A percentile compares a stretch with the other conserved stretches of the same genome.
Conservation (phyloP, 2,888 invertebrate species). For the Dryocosmus kuriphilus region DNA sequence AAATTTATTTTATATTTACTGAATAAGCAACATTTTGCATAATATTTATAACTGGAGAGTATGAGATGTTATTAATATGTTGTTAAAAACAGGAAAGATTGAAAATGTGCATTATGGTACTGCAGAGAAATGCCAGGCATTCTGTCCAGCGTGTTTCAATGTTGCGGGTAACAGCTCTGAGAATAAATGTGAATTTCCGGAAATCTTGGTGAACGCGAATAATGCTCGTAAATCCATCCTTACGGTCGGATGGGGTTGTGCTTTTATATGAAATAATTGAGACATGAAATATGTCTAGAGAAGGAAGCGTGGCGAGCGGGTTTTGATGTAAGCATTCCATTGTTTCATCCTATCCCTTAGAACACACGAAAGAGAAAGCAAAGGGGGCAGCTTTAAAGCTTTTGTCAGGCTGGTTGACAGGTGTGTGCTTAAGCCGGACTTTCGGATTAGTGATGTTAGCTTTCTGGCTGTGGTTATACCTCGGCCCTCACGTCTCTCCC, state of each 20-base stretch:
- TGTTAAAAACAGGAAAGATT: background rate
- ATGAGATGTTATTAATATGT: background rate
- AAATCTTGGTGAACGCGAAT: slow-evolving; percentile 45
- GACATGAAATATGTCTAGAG: slow-evolving; percentile 72
- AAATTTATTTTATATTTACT: too few species aligned
- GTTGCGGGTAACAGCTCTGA: background rate
- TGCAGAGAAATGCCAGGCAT: background rate
- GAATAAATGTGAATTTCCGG: slow-evolving; percentile 19
- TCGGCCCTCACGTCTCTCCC: slow-evolving; percentile 38
- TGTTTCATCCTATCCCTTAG: slow-evolving; percentile 71
- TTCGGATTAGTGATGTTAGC: slow-evolving; percentile 70
- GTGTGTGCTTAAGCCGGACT: slow-evolving; percentile 69
- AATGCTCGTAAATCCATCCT: slow-evolving; percentile 53
- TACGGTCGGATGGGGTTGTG: slow-evolving; percentile 55
- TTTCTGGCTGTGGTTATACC: slow-evolving; percentile 56
- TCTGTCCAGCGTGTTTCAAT: slow-evolving; percentile 1
- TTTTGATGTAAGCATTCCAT: slow-evolving; percentile 73
- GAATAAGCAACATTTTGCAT: too few species aligned
- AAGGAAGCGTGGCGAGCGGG: slow-evolving; percentile 61
- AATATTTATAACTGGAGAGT: too few species aligned
- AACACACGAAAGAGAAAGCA: slow-evolving; percentile 60
- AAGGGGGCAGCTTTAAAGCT: slow-evolving; percentile 62
- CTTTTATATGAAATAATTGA: slow-evolving; percentile 76
- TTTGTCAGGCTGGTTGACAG: slow-evolving; percentile 57
- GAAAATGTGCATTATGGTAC: background rate